Evolutionary conservation across 2,888 invertebrate species (phyloP).

Genomic region (Axea sp.): DNA sequence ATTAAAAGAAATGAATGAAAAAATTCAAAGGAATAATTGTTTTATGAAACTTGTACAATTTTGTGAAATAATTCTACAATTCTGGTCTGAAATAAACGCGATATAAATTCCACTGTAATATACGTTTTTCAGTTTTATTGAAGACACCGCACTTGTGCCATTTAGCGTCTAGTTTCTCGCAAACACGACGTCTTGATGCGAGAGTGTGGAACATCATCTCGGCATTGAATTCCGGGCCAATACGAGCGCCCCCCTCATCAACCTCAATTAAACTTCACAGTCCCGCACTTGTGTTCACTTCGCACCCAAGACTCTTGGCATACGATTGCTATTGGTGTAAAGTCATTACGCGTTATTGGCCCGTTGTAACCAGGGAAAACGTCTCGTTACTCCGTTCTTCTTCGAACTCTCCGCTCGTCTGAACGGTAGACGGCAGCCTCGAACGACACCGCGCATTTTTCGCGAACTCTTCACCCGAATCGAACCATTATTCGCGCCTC

Average conservation of each 20-base stretch:
- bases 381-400: constrained; percentile 32
- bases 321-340: constrained; percentile 67
- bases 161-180: constrained; percentile 62
- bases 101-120: constrained; percentile 19
- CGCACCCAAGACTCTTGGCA: constrained; percentile 73
- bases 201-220: constrained; percentile 75
- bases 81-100: no score
- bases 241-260: constrained; percentile 79
- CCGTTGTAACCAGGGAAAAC: constrained; percentile 64
- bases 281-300: constrained; percentile 77
- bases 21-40: no score
- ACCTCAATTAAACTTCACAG: constrained; percentile 79
- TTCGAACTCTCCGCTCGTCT: no score
- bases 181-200: constrained; percentile 66
- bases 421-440: no score
- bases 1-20: no score
- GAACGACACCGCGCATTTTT: no score
- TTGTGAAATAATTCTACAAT: no score
- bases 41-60: no score
- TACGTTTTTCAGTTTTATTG: constrained; percentile 41
- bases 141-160: constrained; percentile 34
- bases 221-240: constrained; percentile 79
- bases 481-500: no score
- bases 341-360: constrained; percentile 71
- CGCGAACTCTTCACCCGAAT: no score